phyloP scores from a whole-genome alignment of 1,140 invertebrate species.

The Oncopeltus fasciatus region DNA sequence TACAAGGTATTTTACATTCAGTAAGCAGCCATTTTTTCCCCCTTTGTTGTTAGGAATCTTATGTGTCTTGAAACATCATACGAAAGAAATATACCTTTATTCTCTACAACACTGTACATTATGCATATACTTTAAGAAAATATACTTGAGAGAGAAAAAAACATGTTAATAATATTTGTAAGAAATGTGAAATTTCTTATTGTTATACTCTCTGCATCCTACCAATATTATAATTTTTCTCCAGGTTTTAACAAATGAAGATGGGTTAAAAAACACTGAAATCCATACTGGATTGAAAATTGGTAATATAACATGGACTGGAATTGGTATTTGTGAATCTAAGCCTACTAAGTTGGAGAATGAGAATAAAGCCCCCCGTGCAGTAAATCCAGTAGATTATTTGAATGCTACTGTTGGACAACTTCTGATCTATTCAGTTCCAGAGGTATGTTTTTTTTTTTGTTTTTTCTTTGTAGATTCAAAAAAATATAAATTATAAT shows the following conservation, averaged over 20 bases:
- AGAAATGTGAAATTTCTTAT: too few relatives aligned
- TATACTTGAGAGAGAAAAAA: too few relatives aligned
- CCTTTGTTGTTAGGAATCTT: too few relatives aligned
- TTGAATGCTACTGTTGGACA: conserved; percentile 64
- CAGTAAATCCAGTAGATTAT: conserved; percentile 70
- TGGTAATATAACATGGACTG: conserved; percentile 41
- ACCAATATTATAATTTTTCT: neutral
- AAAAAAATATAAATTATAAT: too few relatives aligned
- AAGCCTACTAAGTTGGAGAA: conserved; percentile 28
- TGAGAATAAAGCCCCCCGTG: conserved; percentile 54
- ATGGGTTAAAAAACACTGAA: conserved; percentile 8
- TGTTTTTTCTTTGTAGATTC: too few relatives aligned
- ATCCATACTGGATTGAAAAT: conserved; percentile 31
- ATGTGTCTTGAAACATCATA: too few relatives aligned
- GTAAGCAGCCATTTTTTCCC: too few relatives aligned
- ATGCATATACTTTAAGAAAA: too few relatives aligned
- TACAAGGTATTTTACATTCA: too few relatives aligned
- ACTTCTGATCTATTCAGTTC: conserved; percentile 63
- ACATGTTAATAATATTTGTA: too few relatives aligned
- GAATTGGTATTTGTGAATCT: conserved; percentile 46
- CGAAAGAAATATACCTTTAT: too few relatives aligned
- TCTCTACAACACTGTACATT: too few relatives aligned
- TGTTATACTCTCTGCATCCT: neutral
- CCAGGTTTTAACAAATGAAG: conserved; percentile 6
- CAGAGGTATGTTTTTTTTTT: conserved; percentile 38